A percentile compares a stretch with the other conserved stretches of the same genome.
These are phyloP conservation scores for Reticulitermes lucifugus DNA, from an alignment of 2,888 invertebrate species.

Conservation along the genomic window DNA sequence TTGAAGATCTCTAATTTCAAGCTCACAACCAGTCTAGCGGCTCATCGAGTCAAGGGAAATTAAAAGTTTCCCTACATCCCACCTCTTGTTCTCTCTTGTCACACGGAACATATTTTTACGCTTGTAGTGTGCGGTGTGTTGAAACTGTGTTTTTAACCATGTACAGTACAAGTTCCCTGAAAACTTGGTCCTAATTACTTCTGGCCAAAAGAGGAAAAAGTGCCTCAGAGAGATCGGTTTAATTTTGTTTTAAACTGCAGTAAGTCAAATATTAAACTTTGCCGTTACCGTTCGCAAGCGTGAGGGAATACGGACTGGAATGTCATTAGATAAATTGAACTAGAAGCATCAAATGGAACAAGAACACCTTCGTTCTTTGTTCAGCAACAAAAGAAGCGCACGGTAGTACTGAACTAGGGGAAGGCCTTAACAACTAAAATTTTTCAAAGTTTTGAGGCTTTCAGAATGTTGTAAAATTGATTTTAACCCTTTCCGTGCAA, in stretches of 20 bases:
- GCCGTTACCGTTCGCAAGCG: neutral
- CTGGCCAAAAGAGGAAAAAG: neutral
- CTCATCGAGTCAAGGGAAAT: constrained; percentile 25
- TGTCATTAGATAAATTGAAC: constrained; percentile 7
- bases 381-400: neutral
- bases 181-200: constrained; percentile 4
- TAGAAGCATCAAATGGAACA: neutral
- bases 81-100: neutral
- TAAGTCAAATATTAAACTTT: neutral
- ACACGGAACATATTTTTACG: neutral
- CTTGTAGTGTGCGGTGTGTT: neutral
- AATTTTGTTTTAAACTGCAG: constrained; percentile 4
- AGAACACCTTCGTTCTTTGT: neutral
- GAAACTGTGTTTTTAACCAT: neutral
- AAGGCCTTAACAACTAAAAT: no score
- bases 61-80: constrained; percentile 3
- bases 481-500: no score
- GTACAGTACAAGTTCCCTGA: neutral
- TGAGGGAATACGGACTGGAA: neutral
- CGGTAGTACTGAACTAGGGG: no score
- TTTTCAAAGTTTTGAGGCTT: no score
- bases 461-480: no score
- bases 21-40: neutral
- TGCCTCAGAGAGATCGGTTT: neutral
- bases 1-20: constrained; percentile 28